Base-by-base conservation (phyloP, 2,113 vertebrate genomes). In the Natator depressus region DNA sequence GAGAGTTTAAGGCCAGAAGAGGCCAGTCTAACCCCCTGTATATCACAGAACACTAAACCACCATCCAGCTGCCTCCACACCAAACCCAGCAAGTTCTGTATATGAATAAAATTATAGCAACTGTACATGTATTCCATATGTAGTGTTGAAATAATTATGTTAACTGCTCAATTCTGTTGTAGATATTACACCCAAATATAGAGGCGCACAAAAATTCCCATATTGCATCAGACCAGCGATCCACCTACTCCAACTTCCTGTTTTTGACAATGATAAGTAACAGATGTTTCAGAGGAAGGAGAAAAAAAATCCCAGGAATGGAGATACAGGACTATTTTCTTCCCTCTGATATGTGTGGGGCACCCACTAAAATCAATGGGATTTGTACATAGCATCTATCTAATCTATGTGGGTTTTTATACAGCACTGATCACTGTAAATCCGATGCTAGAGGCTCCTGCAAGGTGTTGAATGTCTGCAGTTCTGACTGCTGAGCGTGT, bases 181-280 rank as follows among this genome's bases (percentile, higher is more conserved):
- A 92, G 55, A 88, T 8, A 88, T 20, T 65, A 89, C 35, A 88
- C 35, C 80, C 35, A 85, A 35, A 2, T 2, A n/a, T 55, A 29
- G 27, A 59, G 25, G 46, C 82, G 72, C 16, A 80, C 2, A 84
- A 82, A 27, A 4, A 81, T 69, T 82, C 17, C 6, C n/a, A 53
- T 1, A 62, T 49, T 62, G 38, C 27, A 80, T 89, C 35, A 75
- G 54, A 91, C 62, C 1, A 24, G 22, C 31, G 14, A 22, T 25
- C 16, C 47, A 5, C 75, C 91, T 81, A 93, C 38, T 31, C 22
- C 6, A 65, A 46, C 54, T 78, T 91, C 6, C 93, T 87, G 46
- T 82, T 89, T 90, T 87, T 89, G 51, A 92, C 31, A 81, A 42
- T 14, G 87, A 50, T 31, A 90, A 95, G 47, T 54, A 90, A 79